A percentile compares a stretch with the other conserved stretches of the same genome.
phyloP scores from a whole-genome alignment of 2,888 invertebrate species.

The Melolontha melolontha region DNA sequence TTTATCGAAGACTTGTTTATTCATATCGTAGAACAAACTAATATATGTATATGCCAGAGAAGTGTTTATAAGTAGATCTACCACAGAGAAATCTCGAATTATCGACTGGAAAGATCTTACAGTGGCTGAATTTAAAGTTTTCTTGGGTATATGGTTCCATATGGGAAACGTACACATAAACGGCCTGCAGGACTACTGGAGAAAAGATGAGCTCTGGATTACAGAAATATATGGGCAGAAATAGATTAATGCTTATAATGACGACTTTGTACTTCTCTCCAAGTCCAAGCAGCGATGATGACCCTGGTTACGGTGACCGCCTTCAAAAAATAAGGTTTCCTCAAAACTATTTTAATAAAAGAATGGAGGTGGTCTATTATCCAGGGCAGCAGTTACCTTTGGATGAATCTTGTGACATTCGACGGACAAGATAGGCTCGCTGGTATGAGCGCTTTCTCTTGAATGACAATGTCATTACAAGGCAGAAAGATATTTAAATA shows the following conservation, averaged over 20 bases:
- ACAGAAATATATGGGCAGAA: slow-evolving; percentile 23
- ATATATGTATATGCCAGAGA: slow-evolving; percentile 38
- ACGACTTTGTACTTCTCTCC: slow-evolving; percentile 56
- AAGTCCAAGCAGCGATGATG: slow-evolving; percentile 25
- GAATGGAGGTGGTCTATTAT: too few species aligned
- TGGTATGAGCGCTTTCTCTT: too few species aligned
- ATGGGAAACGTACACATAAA: slow-evolving; percentile 13
- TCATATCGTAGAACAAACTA: slow-evolving; percentile 21
- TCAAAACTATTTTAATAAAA: slow-evolving; percentile 43
- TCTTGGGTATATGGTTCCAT: slow-evolving; percentile 60
- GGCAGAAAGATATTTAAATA: too few species aligned
- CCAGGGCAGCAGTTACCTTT: too few species aligned
- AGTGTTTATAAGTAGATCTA: slow-evolving; percentile 43
- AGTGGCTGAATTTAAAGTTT: slow-evolving; percentile 53
- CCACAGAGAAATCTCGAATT: slow-evolving; percentile 50
- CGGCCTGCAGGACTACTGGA: slow-evolving; percentile 7
- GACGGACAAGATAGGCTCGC: too few species aligned
- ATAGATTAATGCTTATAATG: slow-evolving; percentile 44
- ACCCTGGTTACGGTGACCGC: slow-evolving; percentile 52
- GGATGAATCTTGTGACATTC: too few species aligned
- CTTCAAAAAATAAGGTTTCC: too few species aligned
- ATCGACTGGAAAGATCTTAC: slow-evolving; percentile 54
- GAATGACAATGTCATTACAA: too few species aligned
- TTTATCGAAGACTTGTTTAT: too few species aligned
- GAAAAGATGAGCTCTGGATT: slow-evolving; percentile 41